Conservation (phyloP, 2,113 vertebrate genomes). For the Mastomys natalensis region DNA sequence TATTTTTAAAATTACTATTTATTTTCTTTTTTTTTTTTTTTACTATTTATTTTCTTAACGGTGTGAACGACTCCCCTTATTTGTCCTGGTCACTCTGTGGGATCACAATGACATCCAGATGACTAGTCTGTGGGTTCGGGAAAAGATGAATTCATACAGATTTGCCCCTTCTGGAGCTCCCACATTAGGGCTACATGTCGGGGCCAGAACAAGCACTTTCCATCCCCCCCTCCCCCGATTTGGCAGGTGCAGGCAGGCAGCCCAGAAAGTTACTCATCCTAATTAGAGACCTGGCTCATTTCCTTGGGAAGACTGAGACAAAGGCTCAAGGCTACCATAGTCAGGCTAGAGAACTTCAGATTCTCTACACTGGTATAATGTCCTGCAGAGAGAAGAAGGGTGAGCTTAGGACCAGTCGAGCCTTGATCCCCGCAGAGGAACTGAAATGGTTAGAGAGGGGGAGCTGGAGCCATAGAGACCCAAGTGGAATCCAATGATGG, state of each 20-base stretch:
- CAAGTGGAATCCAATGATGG: neutral
- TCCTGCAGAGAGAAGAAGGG: neutral
- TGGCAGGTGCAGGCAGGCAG: neutral
- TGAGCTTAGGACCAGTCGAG: neutral
- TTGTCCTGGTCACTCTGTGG: neutral
- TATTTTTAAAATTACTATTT: slow-evolving; percentile 54
- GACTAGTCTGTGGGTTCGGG: neutral
- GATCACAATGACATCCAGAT: neutral
- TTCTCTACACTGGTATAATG: neutral
- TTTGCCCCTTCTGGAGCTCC: neutral
- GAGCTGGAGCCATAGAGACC: neutral
- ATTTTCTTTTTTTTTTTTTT: too few species aligned
- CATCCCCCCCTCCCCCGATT: neutral
- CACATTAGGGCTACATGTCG: neutral
- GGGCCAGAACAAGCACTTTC: neutral
- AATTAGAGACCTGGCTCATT: neutral
- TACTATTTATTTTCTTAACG: slow-evolving; percentile 40
- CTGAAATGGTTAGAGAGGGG: neutral
- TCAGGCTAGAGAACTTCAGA: neutral
- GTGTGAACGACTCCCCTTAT: neutral
- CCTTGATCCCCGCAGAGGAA: neutral
- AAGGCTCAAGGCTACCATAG: neutral
- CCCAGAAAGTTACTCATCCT: slow-evolving; percentile 21
- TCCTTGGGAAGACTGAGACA: neutral
- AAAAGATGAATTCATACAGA: neutral